Base-by-base conservation (phyloP, 1,140 invertebrate species). In the Apocrypta bakeri region DNA sequence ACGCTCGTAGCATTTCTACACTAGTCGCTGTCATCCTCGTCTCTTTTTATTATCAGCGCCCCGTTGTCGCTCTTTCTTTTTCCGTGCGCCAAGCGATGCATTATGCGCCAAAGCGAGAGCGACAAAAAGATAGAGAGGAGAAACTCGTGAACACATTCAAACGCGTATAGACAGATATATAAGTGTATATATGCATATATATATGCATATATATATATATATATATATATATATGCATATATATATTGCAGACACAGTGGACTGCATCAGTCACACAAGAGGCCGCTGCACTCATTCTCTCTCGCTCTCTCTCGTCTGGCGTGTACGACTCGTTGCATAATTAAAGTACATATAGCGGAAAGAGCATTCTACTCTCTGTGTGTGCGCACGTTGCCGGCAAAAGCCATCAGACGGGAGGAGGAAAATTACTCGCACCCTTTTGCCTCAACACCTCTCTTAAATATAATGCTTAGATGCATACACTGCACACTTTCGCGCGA, bases 251-350 rank as follows among this genome's bases (percentile, higher is more conserved):
- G n/a, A n/a, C n/a, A n/a, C n/a, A n/a, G n/a, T 17, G 48, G 48
- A 56, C 48, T 56, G 48, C 48, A 56, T 56, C 48, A 56, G 63
- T 78, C 48, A 7, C 17, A 24, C 33, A 76, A 64, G 61, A 37
- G 29, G 25, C 27, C 40, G 72, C 24, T 75, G 56, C 7, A 37
- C 61, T 64, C 27, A 27, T 24, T 66, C 29, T 31, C 75, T 42
- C 27, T 31, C 48, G 1, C 29, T 31, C 75, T 7, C 29, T 25
- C 21, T 1, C 14, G 48, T 37, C 33, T 40, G 12, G 24, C 61
- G 21, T n/a, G 27, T 27, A 17, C 21, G 40, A 69, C 64, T 79
- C 66, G 64, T 56, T 79, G 42, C 77, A 79, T 71, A 71, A 79
- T 71, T 33, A 63, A 63, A 56, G 48, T 56, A 56, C 48, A 56